phyloP scores from a whole-genome alignment of 2,797 vertebrate species.

The Sphaeramia orbicularis region DNA sequence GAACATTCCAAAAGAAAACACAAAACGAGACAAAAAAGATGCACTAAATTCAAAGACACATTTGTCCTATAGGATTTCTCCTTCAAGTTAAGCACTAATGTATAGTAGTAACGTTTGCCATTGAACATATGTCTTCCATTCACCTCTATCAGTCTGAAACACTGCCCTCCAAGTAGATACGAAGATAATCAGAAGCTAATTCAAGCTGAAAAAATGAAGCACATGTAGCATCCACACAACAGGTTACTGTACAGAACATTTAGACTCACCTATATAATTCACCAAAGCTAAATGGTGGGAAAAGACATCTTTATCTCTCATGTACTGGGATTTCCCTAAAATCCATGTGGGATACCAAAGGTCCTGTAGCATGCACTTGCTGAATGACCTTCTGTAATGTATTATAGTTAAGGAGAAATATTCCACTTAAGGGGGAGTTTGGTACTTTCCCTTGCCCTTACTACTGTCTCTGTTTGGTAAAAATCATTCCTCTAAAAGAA shows the following conservation, averaged over 20 bases:
- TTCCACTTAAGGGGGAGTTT: constrained; percentile 45
- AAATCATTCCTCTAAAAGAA: constrained; percentile 50
- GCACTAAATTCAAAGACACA: constrained; percentile 26
- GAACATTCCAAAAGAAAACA: constrained; percentile 44
- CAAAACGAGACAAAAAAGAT: constrained; percentile 1
- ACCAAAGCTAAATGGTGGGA: constrained; percentile 26
- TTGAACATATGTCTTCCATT: constrained; percentile 86
- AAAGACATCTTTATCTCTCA: constrained; percentile 75
- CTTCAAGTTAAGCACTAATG: constrained; percentile 23
- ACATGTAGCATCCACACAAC: constrained; percentile 77
- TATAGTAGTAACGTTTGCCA: constrained; percentile 48
- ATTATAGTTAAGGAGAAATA: constrained; percentile 47
- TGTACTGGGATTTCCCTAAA: constrained; percentile 64
- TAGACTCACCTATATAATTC: constrained; percentile 43
- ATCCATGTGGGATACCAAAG: constrained; percentile 60
- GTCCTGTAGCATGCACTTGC: constrained; percentile 75
- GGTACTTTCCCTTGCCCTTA: constrained; percentile 32
- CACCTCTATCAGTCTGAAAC: constrained; percentile 72
- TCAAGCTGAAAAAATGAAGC: constrained; percentile 70
- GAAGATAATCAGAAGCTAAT: constrained; percentile 63
- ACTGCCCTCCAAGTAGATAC: constrained; percentile 67
- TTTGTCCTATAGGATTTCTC: constrained; percentile 3
- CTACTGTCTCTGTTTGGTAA: constrained; percentile 40
- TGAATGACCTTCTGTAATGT: constrained; percentile 70
- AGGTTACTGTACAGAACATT: constrained; percentile 17